A percentile compares a stretch with the other conserved stretches of the same genome.
These are phyloP conservation scores for Napeogenes inachia DNA, from an alignment of 2,888 invertebrate genomes.

Conservation along the genomic window DNA sequence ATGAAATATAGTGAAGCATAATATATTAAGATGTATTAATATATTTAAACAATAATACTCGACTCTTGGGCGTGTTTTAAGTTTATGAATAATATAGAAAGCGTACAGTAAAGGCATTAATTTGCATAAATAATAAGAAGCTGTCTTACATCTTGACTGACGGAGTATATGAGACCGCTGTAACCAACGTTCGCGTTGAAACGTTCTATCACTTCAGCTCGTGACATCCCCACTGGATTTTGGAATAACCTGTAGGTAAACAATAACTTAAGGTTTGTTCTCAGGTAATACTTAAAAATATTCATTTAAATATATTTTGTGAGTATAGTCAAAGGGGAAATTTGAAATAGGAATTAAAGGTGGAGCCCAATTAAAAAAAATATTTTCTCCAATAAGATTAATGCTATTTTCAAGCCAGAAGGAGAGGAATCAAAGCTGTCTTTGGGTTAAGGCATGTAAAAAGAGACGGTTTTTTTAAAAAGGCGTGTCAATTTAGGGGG, in stretches of 20 bases:
- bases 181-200: constrained; percentile 99
- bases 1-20: no score
- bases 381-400: no score
- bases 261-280: not conserved
- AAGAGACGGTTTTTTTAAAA: not conserved
- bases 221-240: constrained; percentile 73
- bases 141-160: constrained; percentile 93
- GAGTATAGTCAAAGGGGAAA: no score
- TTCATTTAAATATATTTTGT: no score
- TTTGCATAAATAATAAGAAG: constrained; percentile 1
- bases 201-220: constrained; percentile 89
- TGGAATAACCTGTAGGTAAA: constrained; percentile 69
- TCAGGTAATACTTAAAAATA: no score
- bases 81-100: constrained; percentile 7
- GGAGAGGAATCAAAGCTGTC: no score
- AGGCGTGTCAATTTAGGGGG: not conserved
- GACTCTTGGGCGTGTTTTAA: no score
- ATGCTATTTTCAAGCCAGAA: no score
- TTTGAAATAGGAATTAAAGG: no score
- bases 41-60: no score
- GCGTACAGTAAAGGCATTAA: not conserved
- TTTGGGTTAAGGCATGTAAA: not conserved
- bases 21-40: no score
- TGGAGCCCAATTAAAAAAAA: not conserved
- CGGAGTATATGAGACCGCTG: constrained; percentile 96